These are phyloP conservation scores for Zaprionus inermis DNA, from an alignment of 1,140 invertebrate species.

Conservation along the genomic window DNA sequence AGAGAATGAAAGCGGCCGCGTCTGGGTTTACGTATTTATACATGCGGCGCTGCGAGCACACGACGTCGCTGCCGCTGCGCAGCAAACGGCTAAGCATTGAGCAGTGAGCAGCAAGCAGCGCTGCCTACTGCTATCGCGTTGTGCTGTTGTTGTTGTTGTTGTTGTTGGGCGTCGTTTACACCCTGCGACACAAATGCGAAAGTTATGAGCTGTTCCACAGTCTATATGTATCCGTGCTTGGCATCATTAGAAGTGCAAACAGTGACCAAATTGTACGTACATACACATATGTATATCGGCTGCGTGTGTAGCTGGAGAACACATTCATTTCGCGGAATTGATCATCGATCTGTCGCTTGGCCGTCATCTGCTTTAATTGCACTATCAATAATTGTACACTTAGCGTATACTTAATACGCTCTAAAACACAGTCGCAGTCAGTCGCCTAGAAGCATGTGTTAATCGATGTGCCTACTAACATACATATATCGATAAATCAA, in stretches of 20 bases:
- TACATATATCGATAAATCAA: background rate
- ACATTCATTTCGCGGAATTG: background rate
- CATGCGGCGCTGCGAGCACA: conserved; percentile 17
- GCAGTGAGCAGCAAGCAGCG: background rate
- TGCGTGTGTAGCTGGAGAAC: background rate
- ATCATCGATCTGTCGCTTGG: background rate
- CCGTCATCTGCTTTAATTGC: conserved; percentile 12
- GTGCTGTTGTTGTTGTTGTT: background rate
- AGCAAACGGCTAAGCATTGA: background rate
- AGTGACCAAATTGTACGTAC: background rate
- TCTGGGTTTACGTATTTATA: conserved; percentile 77
- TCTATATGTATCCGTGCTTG: background rate
- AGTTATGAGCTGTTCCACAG: background rate
- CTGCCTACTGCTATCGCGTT: background rate
- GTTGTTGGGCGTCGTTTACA: conserved; percentile 1
- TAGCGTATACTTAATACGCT: background rate
- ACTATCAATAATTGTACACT: conserved; percentile 13
- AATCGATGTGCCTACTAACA: background rate
- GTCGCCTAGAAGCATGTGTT: background rate
- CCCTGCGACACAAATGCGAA: background rate
- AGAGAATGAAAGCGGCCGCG: conserved; percentile 82
- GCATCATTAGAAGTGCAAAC: background rate
- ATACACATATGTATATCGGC: background rate
- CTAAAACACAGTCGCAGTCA: background rate
- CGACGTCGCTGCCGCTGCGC: conserved; percentile 8